Evolutionary conservation across 2,888 invertebrate species (phyloP), one percentile per base, ranked within the genome.

Genomic region (Scaptomyza cyrtandrae): DNA sequence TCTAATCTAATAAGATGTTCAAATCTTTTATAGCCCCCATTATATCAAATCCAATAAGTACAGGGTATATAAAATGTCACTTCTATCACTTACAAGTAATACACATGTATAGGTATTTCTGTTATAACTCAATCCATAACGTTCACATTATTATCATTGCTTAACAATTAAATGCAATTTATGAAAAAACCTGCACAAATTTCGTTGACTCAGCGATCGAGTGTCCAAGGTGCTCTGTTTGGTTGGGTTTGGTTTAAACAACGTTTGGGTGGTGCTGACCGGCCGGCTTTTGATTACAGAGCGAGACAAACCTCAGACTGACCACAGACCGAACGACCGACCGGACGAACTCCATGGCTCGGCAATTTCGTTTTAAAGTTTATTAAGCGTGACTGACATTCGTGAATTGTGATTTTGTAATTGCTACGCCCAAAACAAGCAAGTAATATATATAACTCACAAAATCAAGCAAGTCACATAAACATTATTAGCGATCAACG

Each of bases 311-410:
- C 67, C 50, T 35, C 61, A 69, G 67, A 60, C 50, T 43, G 63
- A 59, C 48, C 50, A 37, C 78, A 78, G 65, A 74, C 74, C 76
- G 74, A 78, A 68, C 68, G 68, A 75, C 68, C 85, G 60, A 74
- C 75, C 76, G 74, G 75, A 75, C 78, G 63, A 79, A 69, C 85
- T 75, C 78, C 75, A 84, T 72, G 85, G 82, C 70, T 75, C 74
- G 81, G 54, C 73, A 87, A 81, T 73, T 80, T 72, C 84, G 71
- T 78, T 84, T 84, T 84, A 77, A 67, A 73, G 73, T 86, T 86
- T 88, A 86, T 86, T 88, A 78, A 75, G 89, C 85, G 89, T 86
- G 82, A 86, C 85, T 88, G 89, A 86, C 89, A 87, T 85, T 82
- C 79, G 79, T 72, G 75, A 78, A 64, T 75, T 73, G 68, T 67